Evolutionary conservation across 2,113 vertebrate genomes (phyloP).

Genomic region (Centropristis striata): DNA sequence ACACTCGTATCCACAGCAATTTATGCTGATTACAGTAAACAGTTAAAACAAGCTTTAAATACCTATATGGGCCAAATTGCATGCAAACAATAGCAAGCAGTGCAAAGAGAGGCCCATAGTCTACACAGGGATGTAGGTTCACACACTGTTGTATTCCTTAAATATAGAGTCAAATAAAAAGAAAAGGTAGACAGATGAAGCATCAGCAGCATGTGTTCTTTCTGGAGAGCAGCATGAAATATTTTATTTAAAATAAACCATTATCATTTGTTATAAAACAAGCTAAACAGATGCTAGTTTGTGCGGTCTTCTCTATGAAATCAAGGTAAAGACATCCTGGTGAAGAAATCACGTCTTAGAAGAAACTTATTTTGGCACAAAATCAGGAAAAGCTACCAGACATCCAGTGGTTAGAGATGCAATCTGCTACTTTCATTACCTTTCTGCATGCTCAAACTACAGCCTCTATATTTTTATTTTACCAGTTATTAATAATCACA

Average conservation of each 20-base stretch:
- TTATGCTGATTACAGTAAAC: constrained; percentile 72
- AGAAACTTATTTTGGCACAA: neutral
- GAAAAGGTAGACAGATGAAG: neutral
- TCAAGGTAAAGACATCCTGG: neutral
- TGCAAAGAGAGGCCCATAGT: neutral
- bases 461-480: neutral
- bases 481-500: neutral
- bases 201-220: neutral
- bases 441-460: neutral
- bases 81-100: constrained; percentile 31
- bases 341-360: neutral
- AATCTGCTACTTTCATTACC: neutral
- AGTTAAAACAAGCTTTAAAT: constrained; percentile 59
- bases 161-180: neutral
- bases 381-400: neutral
- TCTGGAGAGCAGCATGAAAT: neutral
- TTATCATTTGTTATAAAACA: neutral
- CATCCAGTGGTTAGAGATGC: neutral
- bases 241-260: neutral
- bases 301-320: neutral
- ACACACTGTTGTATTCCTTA: neutral
- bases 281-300: neutral
- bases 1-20: constrained; percentile 28
- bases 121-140: neutral
- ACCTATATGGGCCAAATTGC: constrained; percentile 34